Conservation (phyloP, 2,888 invertebrate genomes). For the Agonopterix arenella region DNA sequence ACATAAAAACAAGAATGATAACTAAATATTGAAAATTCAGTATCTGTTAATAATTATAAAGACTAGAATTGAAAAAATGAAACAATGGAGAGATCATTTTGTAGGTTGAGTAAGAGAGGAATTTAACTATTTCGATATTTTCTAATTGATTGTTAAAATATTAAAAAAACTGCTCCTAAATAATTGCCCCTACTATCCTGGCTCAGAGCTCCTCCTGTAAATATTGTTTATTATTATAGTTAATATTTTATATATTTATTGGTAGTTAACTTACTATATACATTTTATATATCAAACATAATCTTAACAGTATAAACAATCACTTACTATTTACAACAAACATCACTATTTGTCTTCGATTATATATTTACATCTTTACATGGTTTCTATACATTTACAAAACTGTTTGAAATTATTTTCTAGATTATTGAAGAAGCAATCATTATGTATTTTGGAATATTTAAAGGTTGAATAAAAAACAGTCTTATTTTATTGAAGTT, state of each 20-base stretch:
- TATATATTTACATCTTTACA: conserved; percentile 27
- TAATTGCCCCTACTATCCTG: conserved; percentile 42
- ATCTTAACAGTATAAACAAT: conserved; percentile 22
- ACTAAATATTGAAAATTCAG: no score
- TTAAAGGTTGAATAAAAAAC: not conserved
- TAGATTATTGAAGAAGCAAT: not conserved
- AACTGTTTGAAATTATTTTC: conserved; percentile 24
- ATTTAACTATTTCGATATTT: no score
- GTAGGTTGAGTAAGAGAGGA: no score
- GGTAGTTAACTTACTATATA: conserved; percentile 19
- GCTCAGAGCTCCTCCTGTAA: conserved; percentile 51
- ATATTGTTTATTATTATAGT: conserved; percentile 15
- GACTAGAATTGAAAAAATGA: no score
- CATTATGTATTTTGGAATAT: not conserved
- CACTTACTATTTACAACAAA: conserved; percentile 48
- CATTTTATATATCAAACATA: conserved; percentile 26
- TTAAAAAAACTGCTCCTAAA: conserved; percentile 2
- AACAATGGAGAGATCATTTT: no score
- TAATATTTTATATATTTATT: conserved; percentile 3
- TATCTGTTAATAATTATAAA: no score
- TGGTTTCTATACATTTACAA: conserved; percentile 17
- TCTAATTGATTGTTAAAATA: not conserved
- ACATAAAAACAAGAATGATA: no score
- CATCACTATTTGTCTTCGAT: conserved; percentile 59
- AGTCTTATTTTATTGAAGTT: not conserved